Conservation (phyloP, 2,113 vertebrate species). For the Esox niger region DNA sequence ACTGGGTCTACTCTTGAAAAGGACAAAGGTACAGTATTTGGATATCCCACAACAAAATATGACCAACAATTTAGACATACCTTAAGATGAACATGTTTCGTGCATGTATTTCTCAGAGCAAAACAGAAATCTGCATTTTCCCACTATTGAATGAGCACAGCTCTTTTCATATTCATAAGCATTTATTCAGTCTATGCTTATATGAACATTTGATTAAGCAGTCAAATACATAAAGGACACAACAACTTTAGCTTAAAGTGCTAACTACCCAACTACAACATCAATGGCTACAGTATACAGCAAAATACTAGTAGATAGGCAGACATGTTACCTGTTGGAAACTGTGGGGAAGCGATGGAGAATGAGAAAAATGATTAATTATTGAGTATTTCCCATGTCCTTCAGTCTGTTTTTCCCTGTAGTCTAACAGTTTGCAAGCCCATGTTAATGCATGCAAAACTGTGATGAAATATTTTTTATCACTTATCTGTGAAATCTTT, state of each 20-base stretch:
- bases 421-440: too few species aligned
- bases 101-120: neutral
- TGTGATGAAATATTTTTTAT: too few species aligned
- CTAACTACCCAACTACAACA: neutral
- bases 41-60: neutral
- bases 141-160: neutral
- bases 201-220: too few species aligned
- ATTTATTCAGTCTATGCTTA: too few species aligned
- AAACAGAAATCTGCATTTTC: neutral
- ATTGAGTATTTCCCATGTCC: too few species aligned
- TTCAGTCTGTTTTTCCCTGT: too few species aligned
- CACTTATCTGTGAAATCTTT: too few species aligned
- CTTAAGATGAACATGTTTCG: neutral
- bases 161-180: neutral
- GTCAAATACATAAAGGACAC: neutral
- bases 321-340: slow-evolving; percentile 46
- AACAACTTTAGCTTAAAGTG: neutral
- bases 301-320: neutral
- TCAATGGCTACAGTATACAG: slow-evolving; percentile 1
- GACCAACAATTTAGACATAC: too few species aligned
- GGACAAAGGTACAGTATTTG: neutral
- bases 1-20: neutral
- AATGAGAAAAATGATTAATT: neutral
- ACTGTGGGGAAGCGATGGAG: slow-evolving; percentile 31
- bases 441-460: too few species aligned